Conservation (phyloP, 2,888 invertebrate species). For the Drosophila tanythrix region DNA sequence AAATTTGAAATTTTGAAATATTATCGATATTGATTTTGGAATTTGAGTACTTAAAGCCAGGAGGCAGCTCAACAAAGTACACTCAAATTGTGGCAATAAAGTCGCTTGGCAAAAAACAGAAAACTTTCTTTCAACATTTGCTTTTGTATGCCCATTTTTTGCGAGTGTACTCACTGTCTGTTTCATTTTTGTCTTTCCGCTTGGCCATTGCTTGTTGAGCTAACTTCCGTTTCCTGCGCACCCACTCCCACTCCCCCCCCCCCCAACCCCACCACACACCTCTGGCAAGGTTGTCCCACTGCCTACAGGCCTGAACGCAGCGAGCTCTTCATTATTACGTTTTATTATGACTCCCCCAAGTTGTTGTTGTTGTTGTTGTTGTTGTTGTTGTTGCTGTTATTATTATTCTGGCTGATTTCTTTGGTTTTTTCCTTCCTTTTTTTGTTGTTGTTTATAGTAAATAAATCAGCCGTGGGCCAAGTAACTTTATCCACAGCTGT, state of each 20-base stretch:
- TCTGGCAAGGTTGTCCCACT: slow-evolving; percentile 4
- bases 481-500: slow-evolving; percentile 66
- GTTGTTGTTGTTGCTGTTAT: slow-evolving; percentile 18
- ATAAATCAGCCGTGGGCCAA: slow-evolving; percentile 73
- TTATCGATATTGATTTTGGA: neutral
- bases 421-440: slow-evolving; percentile 19
- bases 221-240: slow-evolving; percentile 72
- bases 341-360: slow-evolving; percentile 47
- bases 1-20: neutral
- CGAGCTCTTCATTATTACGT: slow-evolving; percentile 55
- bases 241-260: neutral
- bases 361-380: slow-evolving; percentile 18
- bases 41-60: neutral
- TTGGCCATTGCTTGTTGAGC: slow-evolving; percentile 64
- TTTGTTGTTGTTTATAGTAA: slow-evolving; percentile 66
- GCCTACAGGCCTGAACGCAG: slow-evolving; percentile 37
- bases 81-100: neutral
- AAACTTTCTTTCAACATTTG: neutral
- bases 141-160: neutral
- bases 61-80: too few relatives aligned
- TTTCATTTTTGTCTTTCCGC: slow-evolving; percentile 45
- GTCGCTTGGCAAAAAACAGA: neutral
- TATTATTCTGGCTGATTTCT: slow-evolving; percentile 47
- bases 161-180: slow-evolving; percentile 12
- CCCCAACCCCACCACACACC: neutral